These are phyloP conservation scores for Caenorhabditis remanei DNA, from an alignment of 1,140 invertebrate genomes.

Conservation along the genomic window DNA sequence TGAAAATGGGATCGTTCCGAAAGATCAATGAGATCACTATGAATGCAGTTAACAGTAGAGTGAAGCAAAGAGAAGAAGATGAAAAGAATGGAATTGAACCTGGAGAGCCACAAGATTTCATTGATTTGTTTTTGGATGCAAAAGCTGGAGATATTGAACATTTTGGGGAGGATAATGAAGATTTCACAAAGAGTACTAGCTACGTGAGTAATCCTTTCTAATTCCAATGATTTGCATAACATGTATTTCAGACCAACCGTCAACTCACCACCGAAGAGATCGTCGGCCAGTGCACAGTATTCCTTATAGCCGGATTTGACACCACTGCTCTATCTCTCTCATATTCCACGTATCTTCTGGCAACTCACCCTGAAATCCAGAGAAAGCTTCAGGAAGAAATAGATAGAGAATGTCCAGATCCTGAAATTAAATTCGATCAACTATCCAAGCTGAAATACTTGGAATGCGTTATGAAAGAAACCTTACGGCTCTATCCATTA, in stretches of 20 bases:
- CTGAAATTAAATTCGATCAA: conserved; percentile 71
- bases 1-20: conserved; percentile 7
- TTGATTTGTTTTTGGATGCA: conserved; percentile 71
- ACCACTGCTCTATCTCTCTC: conserved; percentile 84
- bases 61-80: background rate
- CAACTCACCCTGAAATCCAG: conserved; percentile 82
- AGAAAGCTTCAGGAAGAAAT: conserved; percentile 82
- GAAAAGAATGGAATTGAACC: background rate
- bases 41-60: background rate
- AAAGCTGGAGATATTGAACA: conserved; percentile 56
- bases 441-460: conserved; percentile 71
- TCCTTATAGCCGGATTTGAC: conserved; percentile 82
- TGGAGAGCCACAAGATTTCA: conserved; percentile 67
- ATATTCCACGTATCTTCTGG: conserved; percentile 83
- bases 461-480: conserved; percentile 74
- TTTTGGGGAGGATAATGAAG: conserved; percentile 55
- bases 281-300: conserved; percentile 79
- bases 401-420: conserved; percentile 77
- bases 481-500: conserved; percentile 72
- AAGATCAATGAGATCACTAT: background rate
- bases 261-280: conserved; percentile 78
- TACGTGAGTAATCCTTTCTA: background rate
- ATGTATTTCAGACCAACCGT: conserved; percentile 62
- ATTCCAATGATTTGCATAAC: no score
- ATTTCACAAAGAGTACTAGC: conserved; percentile 22